Conservation (phyloP, 2,113 vertebrate genomes). For the Noctilio leporinus region DNA sequence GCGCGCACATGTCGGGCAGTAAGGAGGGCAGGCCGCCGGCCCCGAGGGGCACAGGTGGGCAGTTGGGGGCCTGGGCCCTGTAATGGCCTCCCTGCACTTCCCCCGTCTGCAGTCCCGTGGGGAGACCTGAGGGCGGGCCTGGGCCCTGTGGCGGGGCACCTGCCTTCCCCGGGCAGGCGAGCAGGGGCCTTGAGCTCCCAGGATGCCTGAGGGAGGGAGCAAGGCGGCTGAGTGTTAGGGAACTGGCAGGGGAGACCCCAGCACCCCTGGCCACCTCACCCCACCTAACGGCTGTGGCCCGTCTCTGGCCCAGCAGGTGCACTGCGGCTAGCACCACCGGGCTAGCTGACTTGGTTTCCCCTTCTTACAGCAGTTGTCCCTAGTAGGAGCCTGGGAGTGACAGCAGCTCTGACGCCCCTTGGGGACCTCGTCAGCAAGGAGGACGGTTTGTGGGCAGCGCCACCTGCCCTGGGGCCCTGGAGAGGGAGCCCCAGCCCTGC, state of each 20-base stretch:
- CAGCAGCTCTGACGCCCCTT: neutral
- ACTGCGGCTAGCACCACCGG: accelerated
- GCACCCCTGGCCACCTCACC: neutral
- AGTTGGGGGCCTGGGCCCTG: neutral
- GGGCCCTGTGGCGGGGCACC: accelerated
- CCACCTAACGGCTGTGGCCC: neutral
- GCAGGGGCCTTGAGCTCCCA: neutral
- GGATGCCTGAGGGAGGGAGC: neutral
- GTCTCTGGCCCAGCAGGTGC: neutral
- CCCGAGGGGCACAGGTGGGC: neutral
- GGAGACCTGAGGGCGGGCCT: neutral
- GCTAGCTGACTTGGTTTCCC: neutral
- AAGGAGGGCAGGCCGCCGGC: neutral
- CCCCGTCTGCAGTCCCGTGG: neutral
- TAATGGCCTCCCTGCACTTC: accelerated
- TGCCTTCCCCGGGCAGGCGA: neutral
- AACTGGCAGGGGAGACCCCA: neutral
- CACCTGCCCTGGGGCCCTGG: conserved; percentile 8
- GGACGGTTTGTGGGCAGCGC: conserved; percentile 47
- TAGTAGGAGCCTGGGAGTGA: neutral
- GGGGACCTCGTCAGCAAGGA: neutral
- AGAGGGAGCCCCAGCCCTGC: neutral
- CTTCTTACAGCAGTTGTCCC: neutral
- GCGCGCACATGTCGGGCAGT: neutral
- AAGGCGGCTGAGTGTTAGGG: neutral